phyloP scores from a whole-genome alignment of 1,140 invertebrate genomes.

The Nylanderia fulva region DNA sequence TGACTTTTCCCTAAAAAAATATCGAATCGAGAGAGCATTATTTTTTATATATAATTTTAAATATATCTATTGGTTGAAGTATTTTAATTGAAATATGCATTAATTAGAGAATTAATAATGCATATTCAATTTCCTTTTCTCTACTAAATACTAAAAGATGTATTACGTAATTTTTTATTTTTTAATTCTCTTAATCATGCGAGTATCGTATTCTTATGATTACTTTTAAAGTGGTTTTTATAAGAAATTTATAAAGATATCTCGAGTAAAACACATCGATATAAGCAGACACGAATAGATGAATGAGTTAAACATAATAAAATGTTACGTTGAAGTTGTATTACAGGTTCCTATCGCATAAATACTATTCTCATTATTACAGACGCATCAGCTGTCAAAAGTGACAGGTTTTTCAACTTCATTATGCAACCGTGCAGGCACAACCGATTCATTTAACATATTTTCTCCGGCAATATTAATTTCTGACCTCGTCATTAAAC shows the following conservation, averaged over 20 bases:
- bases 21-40: not conserved
- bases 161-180: not conserved
- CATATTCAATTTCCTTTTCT: not conserved
- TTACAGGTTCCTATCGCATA: not conserved
- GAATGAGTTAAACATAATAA: slow-evolving; percentile 24
- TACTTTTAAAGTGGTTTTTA: not conserved
- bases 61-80: not conserved
- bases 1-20: not conserved
- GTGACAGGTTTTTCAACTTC: slow-evolving; percentile 36
- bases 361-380: slow-evolving; percentile 40
- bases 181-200: not conserved
- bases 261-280: slow-evolving; percentile 11
- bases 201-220: not conserved
- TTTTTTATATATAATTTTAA: not conserved
- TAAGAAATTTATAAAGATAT: slow-evolving; percentile 7
- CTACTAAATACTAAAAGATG: not conserved
- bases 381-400: slow-evolving; percentile 13
- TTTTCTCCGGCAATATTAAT: not conserved
- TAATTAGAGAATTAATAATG: not conserved
- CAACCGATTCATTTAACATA: not conserved
- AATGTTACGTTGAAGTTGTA: not conserved
- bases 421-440: not conserved
- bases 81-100: not conserved
- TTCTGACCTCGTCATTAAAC: not conserved
- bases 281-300: not conserved